Evolutionary conservation across 2,888 invertebrate genomes (phyloP).

Genomic region (Helobdella robusta): DNA sequence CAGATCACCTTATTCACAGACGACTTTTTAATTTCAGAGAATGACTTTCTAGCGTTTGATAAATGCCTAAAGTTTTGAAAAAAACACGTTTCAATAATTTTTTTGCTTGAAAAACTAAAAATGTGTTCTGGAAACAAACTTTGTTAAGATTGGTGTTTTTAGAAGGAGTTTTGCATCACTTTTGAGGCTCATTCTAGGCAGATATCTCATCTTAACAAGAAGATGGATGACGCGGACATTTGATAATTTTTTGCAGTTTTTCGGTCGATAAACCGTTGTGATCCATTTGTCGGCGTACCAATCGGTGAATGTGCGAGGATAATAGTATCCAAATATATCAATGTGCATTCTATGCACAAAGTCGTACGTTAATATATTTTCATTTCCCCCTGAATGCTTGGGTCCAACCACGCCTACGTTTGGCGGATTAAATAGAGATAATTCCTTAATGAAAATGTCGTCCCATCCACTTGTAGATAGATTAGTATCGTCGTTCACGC

Average conservation of each 20-base stretch:
- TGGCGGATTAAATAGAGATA: conserved; percentile 26
- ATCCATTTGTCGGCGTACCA: conserved; percentile 36
- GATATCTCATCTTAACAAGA: too few relatives aligned
- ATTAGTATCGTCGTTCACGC: conserved; percentile 33
- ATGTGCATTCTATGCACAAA: conserved; percentile 33
- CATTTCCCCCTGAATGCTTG: conserved; percentile 31
- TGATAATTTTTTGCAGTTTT: conserved; percentile 26
- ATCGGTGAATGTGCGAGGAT: conserved; percentile 32
- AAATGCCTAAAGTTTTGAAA: too few relatives aligned
- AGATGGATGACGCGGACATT: conserved; percentile 27
- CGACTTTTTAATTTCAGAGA: too few relatives aligned
- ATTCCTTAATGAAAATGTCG: conserved; percentile 23
- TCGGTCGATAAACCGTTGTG: conserved; percentile 34
- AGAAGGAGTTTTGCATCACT: too few relatives aligned
- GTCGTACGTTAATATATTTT: conserved; percentile 33
- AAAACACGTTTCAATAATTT: too few relatives aligned
- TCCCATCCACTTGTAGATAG: conserved; percentile 28
- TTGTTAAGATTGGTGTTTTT: too few relatives aligned
- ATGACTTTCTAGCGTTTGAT: too few relatives aligned
- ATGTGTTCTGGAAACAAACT: too few relatives aligned
- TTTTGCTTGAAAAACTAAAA: too few relatives aligned
- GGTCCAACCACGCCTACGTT: conserved; percentile 35
- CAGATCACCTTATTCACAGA: conserved; percentile 32
- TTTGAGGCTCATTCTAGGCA: too few relatives aligned
- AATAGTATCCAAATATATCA: conserved; percentile 34